Conservation (phyloP, 2,797 vertebrate species). For the Ceyx erithaca region DNA sequence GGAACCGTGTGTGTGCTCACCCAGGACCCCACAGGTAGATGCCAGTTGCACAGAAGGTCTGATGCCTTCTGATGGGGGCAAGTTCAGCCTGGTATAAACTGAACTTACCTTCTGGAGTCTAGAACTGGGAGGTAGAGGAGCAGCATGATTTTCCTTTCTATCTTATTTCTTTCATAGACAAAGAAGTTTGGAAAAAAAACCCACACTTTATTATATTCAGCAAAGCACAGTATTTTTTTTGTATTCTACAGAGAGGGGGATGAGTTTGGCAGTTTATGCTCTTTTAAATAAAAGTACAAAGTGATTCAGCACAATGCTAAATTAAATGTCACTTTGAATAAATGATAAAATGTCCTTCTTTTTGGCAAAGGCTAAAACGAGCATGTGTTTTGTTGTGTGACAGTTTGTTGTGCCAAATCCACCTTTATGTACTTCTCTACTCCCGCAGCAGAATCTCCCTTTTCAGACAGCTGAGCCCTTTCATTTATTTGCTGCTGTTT, state of each 20-base stretch:
- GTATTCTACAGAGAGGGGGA: neutral
- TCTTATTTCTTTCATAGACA: neutral
- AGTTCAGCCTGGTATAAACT: fast-evolving
- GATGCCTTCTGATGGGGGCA: fast-evolving
- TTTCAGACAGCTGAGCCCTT: neutral
- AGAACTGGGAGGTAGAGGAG: neutral
- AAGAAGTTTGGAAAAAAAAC: neutral
- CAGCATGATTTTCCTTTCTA: neutral
- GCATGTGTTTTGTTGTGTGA: neutral
- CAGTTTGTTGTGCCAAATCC: neutral
- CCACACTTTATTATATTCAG: neutral
- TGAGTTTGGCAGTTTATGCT: neutral
- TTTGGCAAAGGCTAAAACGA: neutral
- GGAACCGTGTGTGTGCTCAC: neutral
- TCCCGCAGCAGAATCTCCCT: neutral
- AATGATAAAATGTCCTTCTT: neutral
- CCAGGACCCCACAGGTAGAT: neutral
- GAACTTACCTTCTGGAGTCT: neutral
- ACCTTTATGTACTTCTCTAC: neutral
- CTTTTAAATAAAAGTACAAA: neutral
- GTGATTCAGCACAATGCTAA: neutral
- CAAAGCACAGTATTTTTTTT: neutral
- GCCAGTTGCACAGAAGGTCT: fast-evolving
- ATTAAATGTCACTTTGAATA: constrained; percentile 4
- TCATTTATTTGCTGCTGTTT: neutral